These are phyloP conservation scores for Sylvilagus floridanus DNA, from an alignment of 2,797 vertebrate genomes.

Conservation along the genomic window DNA sequence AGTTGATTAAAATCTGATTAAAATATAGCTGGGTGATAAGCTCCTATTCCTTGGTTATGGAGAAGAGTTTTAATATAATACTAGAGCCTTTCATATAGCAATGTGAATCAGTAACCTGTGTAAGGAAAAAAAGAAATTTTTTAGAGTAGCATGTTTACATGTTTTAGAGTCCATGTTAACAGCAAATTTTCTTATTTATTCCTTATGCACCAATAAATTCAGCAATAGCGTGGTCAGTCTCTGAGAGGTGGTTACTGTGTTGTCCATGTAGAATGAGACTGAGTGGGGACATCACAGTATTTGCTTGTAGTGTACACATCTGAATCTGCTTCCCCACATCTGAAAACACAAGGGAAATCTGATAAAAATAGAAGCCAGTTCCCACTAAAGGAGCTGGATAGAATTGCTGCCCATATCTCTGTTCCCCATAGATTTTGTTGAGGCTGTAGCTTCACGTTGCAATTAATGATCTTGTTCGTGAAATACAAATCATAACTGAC, in stretches of 20 bases:
- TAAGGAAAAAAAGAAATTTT: background rate
- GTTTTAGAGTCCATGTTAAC: background rate
- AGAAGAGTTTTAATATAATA: too few species aligned
- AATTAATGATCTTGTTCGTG: background rate
- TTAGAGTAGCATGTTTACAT: too few species aligned
- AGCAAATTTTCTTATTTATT: background rate
- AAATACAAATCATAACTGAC: background rate
- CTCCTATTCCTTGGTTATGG: background rate
- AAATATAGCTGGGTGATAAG: background rate
- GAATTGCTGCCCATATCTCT: background rate
- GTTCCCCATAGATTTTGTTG: background rate
- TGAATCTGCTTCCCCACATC: background rate
- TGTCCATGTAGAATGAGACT: background rate
- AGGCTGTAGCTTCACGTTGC: background rate
- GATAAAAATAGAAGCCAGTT: background rate
- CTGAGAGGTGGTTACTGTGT: background rate
- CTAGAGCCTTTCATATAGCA: background rate
- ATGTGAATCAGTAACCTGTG: background rate
- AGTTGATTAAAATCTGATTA: conserved; percentile 8
- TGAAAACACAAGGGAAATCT: background rate
- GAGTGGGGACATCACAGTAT: background rate
- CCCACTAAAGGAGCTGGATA: background rate
- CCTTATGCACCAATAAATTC: background rate
- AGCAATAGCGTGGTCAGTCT: background rate
- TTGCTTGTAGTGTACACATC: background rate